Conservation (phyloP, 2,888 invertebrate species). For the Drosophila phalerata region DNA sequence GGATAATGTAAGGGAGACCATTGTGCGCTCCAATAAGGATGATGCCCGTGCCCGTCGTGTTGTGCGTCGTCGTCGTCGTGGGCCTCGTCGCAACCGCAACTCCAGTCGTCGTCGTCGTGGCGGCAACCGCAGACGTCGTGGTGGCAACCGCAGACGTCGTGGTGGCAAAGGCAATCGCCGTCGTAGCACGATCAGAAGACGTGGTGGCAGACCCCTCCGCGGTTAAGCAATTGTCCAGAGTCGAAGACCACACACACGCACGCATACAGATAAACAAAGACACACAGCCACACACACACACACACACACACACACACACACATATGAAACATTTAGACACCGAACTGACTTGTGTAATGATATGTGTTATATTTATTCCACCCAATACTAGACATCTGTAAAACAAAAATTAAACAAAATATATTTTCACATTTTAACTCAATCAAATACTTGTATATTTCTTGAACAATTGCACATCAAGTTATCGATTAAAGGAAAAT, state of each 20-base stretch:
- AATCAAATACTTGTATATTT: not conserved
- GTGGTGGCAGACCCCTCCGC: slow-evolving; percentile 47
- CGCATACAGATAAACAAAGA: not conserved
- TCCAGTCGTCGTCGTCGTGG: slow-evolving; percentile 41
- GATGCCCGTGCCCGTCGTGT: slow-evolving; percentile 67
- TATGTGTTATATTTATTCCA: slow-evolving; percentile 25
- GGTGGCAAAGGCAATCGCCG: slow-evolving; percentile 36
- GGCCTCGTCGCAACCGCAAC: slow-evolving; percentile 40
- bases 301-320: slow-evolving; percentile 5
- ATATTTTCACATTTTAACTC: slow-evolving; percentile 68
- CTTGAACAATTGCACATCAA: not conserved
- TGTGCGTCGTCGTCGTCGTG: slow-evolving; percentile 50
- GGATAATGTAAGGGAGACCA: slow-evolving; percentile 29
- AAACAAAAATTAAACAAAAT: slow-evolving; percentile 19
- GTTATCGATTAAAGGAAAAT: too few relatives aligned
- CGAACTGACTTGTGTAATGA: slow-evolving; percentile 24
- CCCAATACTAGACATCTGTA: not conserved
- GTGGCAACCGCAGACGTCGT: slow-evolving; percentile 41
- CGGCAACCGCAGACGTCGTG: slow-evolving; percentile 55
- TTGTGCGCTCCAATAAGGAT: slow-evolving; percentile 43
- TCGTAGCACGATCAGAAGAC: slow-evolving; percentile 42
- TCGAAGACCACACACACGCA: slow-evolving; percentile 4
- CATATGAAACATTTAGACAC: slow-evolving; percentile 18
- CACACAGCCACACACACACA: slow-evolving; percentile 5
- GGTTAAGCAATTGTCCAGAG: slow-evolving; percentile 40